These are phyloP conservation scores for Agonopterix alstromeriana DNA, from an alignment of 2,888 invertebrate genomes.

Conservation along the genomic window DNA sequence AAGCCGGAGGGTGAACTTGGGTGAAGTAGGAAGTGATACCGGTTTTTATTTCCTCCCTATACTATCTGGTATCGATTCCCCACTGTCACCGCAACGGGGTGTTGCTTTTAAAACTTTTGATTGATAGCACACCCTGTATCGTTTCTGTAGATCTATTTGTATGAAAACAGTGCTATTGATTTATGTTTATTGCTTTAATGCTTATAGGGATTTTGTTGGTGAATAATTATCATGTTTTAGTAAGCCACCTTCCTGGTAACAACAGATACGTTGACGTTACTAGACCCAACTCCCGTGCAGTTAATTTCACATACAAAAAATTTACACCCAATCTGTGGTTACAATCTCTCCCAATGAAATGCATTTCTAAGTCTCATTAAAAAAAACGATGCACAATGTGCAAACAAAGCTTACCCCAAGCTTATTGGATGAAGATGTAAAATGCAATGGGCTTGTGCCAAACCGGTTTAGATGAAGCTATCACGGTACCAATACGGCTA, in stretches of 20 bases:
- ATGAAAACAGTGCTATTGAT: slow-evolving; percentile 36
- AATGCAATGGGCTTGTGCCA: slow-evolving; percentile 39
- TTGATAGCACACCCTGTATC: slow-evolving; percentile 49
- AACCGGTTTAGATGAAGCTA: slow-evolving; percentile 49
- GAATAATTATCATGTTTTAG: no score
- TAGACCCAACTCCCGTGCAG: no score
- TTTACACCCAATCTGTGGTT: no score
- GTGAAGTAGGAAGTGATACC: slow-evolving; percentile 59
- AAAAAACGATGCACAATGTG: no score
- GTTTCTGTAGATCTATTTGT: slow-evolving; percentile 23
- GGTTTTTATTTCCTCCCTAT: slow-evolving; percentile 61
- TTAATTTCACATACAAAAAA: no score
- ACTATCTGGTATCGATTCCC: slow-evolving; percentile 45
- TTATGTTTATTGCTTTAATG: neutral
- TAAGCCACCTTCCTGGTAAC: no score
- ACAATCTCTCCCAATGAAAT: no score
- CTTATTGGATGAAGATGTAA: slow-evolving; percentile 23
- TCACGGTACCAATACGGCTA: slow-evolving; percentile 37
- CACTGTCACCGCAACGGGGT: slow-evolving; percentile 54
- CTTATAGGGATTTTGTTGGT: no score
- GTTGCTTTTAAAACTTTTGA: slow-evolving; percentile 51
- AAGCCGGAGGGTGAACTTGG: slow-evolving; percentile 28
- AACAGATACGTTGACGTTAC: no score
- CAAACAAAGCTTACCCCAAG: slow-evolving; percentile 8
- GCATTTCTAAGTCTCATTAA: no score